Evolutionary conservation across 2,113 vertebrate genomes (phyloP).

Genomic region (Psittacara wagleri): DNA sequence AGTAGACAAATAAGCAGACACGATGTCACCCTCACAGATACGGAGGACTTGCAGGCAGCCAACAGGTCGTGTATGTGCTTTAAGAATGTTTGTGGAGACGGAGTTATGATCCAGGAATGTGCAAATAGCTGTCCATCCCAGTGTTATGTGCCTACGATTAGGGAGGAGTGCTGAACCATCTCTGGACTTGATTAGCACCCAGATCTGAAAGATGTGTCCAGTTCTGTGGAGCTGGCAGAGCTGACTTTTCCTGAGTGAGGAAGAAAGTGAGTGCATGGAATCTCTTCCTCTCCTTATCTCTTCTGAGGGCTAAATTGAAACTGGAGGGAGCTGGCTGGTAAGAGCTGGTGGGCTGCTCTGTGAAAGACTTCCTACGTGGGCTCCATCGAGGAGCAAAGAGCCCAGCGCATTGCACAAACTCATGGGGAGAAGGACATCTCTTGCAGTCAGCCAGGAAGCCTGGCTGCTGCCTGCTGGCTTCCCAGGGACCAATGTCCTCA

Average conservation of each 20-base stretch:
- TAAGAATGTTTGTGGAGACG: constrained; percentile 14
- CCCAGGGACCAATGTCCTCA: not conserved
- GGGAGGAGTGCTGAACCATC: not conserved
- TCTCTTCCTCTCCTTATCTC: not conserved
- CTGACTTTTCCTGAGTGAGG: not conserved
- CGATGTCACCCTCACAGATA: constrained; percentile 51
- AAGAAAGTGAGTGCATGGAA: not conserved
- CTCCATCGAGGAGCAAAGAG: not conserved
- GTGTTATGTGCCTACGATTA: not conserved
- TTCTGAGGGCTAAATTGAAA: not conserved
- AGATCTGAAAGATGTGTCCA: not conserved
- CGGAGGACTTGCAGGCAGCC: constrained; percentile 14
- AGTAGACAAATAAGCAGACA: constrained; percentile 43
- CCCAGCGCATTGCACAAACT: fast-evolving
- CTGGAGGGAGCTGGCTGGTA: not conserved
- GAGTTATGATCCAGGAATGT: constrained; percentile 9
- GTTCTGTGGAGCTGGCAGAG: not conserved
- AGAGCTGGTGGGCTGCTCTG: not conserved
- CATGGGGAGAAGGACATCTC: not conserved
- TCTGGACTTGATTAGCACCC: not conserved
- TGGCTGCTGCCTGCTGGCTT: not conserved
- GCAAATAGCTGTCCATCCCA: not conserved
- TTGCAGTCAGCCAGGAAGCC: not conserved
- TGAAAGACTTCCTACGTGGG: fast-evolving
- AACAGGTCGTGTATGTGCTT: constrained; percentile 10